A percentile compares a stretch with the other conserved stretches of the same genome.
phyloP scores from a whole-genome alignment of 2,113 vertebrate species.

The Lynx canadensis region DNA sequence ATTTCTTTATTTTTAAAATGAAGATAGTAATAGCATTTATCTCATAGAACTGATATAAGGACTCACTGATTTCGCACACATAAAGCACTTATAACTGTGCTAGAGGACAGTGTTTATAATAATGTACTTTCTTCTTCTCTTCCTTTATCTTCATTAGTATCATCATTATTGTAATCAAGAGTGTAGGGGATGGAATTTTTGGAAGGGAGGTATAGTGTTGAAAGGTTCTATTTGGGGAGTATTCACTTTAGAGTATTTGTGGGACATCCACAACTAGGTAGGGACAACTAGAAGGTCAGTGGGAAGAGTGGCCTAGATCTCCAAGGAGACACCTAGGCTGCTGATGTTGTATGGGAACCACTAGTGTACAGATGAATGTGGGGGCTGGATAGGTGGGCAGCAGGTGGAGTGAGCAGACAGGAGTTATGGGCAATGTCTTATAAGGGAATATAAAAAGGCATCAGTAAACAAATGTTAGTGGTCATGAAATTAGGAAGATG shows the following conservation, averaged over 20 bases:
- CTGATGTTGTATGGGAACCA: neutral
- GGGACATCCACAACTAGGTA: neutral
- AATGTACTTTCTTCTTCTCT: neutral
- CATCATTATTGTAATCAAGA: neutral
- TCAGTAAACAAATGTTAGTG: neutral
- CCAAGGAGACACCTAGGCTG: neutral
- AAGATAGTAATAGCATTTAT: neutral
- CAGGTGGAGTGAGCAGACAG: neutral
- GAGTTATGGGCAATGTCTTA: fast-evolving
- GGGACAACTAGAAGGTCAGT: neutral
- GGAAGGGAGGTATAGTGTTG: neutral
- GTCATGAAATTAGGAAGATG: neutral
- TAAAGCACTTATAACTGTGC: neutral
- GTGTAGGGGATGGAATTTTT: neutral
- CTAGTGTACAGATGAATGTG: fast-evolving
- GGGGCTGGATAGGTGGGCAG: no score
- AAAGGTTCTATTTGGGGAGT: neutral
- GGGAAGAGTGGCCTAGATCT: neutral
- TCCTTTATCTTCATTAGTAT: neutral
- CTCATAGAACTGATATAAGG: neutral
- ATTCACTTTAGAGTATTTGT: neutral
- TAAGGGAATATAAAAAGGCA: neutral
- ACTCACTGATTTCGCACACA: neutral
- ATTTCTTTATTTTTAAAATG: neutral
- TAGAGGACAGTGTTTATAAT: neutral